Evolutionary conservation across 2,797 vertebrate genomes (phyloP).

Genomic region (Perodicticus potto): DNA sequence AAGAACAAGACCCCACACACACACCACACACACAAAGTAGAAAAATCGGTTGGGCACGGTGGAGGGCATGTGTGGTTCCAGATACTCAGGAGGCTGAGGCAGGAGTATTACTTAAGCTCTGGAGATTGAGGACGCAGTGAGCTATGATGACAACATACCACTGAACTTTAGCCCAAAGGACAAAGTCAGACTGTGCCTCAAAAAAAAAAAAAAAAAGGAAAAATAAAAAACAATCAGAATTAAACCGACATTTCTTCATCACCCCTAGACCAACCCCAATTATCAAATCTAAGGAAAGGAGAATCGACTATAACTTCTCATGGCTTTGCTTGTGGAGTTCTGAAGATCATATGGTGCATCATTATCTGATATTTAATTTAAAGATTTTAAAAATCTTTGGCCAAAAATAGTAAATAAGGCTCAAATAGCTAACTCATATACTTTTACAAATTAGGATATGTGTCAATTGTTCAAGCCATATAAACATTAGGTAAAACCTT

Average conservation of each 20-base stretch:
- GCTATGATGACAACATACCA: background rate
- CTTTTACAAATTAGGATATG: background rate
- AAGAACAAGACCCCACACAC: background rate
- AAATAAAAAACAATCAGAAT: background rate
- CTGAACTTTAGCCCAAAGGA: background rate
- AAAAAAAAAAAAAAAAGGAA: background rate
- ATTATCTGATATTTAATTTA: background rate
- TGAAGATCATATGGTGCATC: background rate
- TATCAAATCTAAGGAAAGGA: background rate
- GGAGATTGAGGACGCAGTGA: background rate
- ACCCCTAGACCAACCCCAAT: fast-evolving
- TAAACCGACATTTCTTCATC: background rate
- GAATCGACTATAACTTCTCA: background rate
- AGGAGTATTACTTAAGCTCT: background rate
- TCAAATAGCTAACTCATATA: background rate
- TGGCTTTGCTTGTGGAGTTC: background rate
- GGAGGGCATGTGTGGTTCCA: background rate
- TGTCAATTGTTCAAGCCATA: background rate
- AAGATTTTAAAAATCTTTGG: background rate
- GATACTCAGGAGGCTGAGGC: background rate
- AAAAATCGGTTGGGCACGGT: background rate
- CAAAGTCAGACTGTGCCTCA: background rate
- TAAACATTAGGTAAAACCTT: background rate
- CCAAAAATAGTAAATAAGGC: background rate
- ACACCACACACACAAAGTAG: background rate